These are phyloP conservation scores for Cirrhinus molitorella DNA, from an alignment of 2,797 vertebrate genomes.

Conservation along the genomic window DNA sequence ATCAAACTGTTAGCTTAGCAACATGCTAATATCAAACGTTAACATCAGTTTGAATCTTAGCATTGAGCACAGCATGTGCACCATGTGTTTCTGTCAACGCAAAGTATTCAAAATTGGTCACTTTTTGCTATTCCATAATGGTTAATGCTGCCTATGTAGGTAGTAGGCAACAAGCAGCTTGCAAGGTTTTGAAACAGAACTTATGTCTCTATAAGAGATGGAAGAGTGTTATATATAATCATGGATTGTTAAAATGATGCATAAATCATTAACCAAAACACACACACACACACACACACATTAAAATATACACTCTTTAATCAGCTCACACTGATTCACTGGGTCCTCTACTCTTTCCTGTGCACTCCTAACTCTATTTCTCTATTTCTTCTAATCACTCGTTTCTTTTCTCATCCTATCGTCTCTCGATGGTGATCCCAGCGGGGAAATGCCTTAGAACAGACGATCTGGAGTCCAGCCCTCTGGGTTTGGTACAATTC, in stretches of 20 bases:
- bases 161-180: neutral
- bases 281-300: neutral
- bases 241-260: neutral
- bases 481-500: constrained; percentile 34
- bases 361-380: constrained; percentile 43
- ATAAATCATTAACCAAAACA: neutral
- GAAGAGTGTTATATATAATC: neutral
- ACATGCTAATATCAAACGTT: neutral
- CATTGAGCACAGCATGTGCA: neutral
- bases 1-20: neutral
- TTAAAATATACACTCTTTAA: constrained; percentile 4
- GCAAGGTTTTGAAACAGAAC: constrained; percentile 23
- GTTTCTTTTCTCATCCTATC: constrained; percentile 25
- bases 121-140: neutral
- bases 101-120: neutral
- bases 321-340: constrained; percentile 2
- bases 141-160: neutral
- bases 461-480: constrained; percentile 33
- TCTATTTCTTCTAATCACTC: constrained; percentile 36
- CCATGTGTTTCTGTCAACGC: no score
- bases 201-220: neutral
- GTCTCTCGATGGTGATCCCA: constrained; percentile 27
- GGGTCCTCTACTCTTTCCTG: constrained; percentile 10
- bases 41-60: neutral
- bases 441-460: constrained; percentile 24